Evolutionary conservation across 2,888 invertebrate genomes (phyloP).

Genomic region (Drosophila limbata): DNA sequence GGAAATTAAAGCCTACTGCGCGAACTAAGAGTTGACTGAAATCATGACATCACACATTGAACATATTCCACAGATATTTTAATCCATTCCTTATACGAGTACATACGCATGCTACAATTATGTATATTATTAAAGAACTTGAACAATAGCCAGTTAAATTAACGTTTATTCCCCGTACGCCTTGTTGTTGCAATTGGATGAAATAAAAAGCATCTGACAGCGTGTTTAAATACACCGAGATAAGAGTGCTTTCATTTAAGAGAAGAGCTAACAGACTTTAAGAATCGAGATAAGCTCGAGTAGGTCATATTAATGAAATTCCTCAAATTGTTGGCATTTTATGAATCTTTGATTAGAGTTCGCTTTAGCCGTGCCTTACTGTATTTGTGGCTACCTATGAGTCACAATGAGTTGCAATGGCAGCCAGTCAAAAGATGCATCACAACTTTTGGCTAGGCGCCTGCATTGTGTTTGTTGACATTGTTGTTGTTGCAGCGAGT

Average conservation of each 20-base stretch:
- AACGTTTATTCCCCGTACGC: neutral
- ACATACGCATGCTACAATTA: neutral
- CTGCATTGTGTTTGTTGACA: slow-evolving; percentile 77
- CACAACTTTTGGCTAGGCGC: slow-evolving; percentile 77
- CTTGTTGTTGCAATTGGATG: slow-evolving; percentile 22
- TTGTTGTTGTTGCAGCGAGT: slow-evolving; percentile 49
- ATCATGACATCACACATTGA: neutral
- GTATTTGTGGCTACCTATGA: slow-evolving; percentile 49
- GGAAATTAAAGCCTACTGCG: slow-evolving; percentile 39
- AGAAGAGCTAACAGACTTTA: neutral
- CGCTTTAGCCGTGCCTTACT: slow-evolving; percentile 32
- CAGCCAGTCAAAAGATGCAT: slow-evolving; percentile 73
- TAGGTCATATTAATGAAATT: no score
- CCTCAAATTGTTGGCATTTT: no score
- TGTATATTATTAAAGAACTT: slow-evolving; percentile 22
- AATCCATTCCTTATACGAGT: neutral
- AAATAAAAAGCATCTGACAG: slow-evolving; percentile 17
- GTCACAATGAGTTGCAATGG: slow-evolving; percentile 53
- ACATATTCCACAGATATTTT: neutral
- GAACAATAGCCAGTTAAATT: slow-evolving; percentile 8
- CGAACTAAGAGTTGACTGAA: slow-evolving; percentile 1
- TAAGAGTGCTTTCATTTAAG: slow-evolving; percentile 4
- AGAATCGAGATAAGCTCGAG: slow-evolving; percentile 1
- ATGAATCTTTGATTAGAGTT: neutral
- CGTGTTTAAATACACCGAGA: slow-evolving; percentile 9